Evolutionary conservation across 2,113 vertebrate species (phyloP), one percentile per base, ranked within the genome.

Genomic region (Saccopteryx leptura): DNA sequence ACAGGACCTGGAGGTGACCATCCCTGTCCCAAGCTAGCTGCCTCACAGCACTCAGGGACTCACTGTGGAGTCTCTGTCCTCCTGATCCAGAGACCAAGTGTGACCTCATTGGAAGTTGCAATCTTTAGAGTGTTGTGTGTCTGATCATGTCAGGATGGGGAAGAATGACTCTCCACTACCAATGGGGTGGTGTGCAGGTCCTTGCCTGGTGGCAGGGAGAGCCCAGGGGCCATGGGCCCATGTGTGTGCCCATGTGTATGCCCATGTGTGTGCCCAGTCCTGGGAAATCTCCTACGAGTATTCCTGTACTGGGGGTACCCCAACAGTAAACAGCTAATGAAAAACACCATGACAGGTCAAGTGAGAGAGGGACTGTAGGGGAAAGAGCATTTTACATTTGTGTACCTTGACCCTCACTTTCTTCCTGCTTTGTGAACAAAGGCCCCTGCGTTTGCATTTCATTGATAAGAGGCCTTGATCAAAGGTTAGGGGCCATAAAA

Each of bases 341-440:
- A 66, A 81, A 87, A 80, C 14, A 28, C 6, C 33, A 52, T 21
- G 56, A 75, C 66, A 33, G 3, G 10, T n/a, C 2, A 39, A 2
- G 5, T n/a, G n/a, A 24, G 81, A 74, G 10, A 81, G 5, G 56
- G 21, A 33, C 2, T 23, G 26, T 17, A 52, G 88, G 82, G 56
- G 72, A 85, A 88, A 87, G 56, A 89, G 79, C 2, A 6, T 12
- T 86, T 78, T 33, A 1, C 50, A 48, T 65, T 92, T 58, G 39
- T 69, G 19, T n/a, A 52, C 2, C 50, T 85, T 61, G 71, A 81
- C 8, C 9, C 76, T 46, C 33, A 11, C 4, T 65, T 68, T 69
- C 33, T 58, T 28, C 56, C 74, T 74, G 39, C 18, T 65, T n/a
- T 83, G 63, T 52, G 33, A 91, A 80, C 88, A 93, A 84, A 88